Percentiles rank a stretch among this genome's conserved stretches.
These are phyloP conservation scores for Amorpha juglandis DNA, from an alignment of 2,888 invertebrate genomes.

Conservation along the genomic window DNA sequence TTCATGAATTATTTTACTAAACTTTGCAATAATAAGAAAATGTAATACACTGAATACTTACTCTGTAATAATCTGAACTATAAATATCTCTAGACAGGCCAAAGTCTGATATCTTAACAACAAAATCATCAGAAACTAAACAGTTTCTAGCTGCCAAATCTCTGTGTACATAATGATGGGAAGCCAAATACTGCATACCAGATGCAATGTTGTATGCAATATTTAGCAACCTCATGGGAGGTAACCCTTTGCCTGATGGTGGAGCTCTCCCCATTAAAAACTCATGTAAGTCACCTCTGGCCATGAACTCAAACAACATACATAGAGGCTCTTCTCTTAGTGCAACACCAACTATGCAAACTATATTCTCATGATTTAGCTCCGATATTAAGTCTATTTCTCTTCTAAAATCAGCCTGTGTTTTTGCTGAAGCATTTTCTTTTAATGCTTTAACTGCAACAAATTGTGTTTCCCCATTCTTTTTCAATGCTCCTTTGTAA, in stretches of 20 bases:
- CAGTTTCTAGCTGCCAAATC: constrained; percentile 98
- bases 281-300: constrained; percentile 98
- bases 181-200: constrained; percentile 94
- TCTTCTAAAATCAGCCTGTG: constrained; percentile 95
- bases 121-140: constrained; percentile 96
- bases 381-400: constrained; percentile 98
- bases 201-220: constrained; percentile 94
- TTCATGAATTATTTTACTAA: constrained; percentile 15
- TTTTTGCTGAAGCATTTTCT: constrained; percentile 95
- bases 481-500: constrained; percentile 95
- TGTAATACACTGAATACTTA: constrained; percentile 60
- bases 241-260: constrained; percentile 89
- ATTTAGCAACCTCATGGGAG: constrained; percentile 94
- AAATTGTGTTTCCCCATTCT: constrained; percentile 87
- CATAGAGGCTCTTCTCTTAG: constrained; percentile 95
- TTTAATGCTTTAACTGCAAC: constrained; percentile 98
- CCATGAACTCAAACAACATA: constrained; percentile 99
- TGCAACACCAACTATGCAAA: constrained; percentile 96
- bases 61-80: constrained; percentile 95
- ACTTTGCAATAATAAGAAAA: constrained; percentile 29
- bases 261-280: constrained; percentile 96
- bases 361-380: constrained; percentile 97
- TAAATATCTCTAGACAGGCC: constrained; percentile 96
- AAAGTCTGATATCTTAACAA: constrained; percentile 98
- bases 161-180: constrained; percentile 97